Evolutionary conservation across 2,113 vertebrate genomes (phyloP), one percentile per base, ranked within the genome.

Genomic region (Semicossyphus pulcher): DNA sequence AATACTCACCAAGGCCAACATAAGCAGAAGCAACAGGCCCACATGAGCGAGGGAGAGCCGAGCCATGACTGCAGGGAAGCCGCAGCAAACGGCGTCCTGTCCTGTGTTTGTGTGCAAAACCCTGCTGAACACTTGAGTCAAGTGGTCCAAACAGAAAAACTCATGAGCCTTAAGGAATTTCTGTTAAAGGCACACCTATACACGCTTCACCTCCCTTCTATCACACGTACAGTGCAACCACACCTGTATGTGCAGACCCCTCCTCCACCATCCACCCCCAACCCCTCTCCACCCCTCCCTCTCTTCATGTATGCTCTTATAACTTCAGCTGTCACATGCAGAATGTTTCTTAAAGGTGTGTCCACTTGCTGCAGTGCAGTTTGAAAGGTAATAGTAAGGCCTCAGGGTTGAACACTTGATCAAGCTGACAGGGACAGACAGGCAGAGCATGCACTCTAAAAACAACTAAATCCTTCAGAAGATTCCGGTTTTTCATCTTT

Each of bases 1-100:
- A 41, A 21, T 54, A 91, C 90, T 91, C 70, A 91, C 90, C 85
- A 83, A 21, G 5, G 70, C 60, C 58, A 85, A 18, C 20, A 51
- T 2, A 3, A 81, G 23, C 9, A 88, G 56, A 15, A 90, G 72
- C 63, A 88, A 65, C 16, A 84, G 63, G 15, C 57, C 60, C 29
- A 75, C n/a, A 44, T 23, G 62, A 42, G 61, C 7, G 0, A 65
- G 25, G 21, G 23, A 64, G 21, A 60, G 36, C 18, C 41, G 6
- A 25, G 66, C 75, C 87, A 91, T 88, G 45, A 31, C 1, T 42
- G 26, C 34, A 25, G 39, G 8, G 9, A 47, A 6, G 10, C 1
- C 29, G 5, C 48, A 51, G 60, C 21, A 25, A 28, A 10, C 23
- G 7, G 10, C 53, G 21, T 14, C 29, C 45, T 49, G 44, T 45